Percentiles rank a stretch among this genome's conserved stretches.
Evolutionary conservation across 2,797 vertebrate species (phyloP).

Genomic region (Helarctos malayanus): DNA sequence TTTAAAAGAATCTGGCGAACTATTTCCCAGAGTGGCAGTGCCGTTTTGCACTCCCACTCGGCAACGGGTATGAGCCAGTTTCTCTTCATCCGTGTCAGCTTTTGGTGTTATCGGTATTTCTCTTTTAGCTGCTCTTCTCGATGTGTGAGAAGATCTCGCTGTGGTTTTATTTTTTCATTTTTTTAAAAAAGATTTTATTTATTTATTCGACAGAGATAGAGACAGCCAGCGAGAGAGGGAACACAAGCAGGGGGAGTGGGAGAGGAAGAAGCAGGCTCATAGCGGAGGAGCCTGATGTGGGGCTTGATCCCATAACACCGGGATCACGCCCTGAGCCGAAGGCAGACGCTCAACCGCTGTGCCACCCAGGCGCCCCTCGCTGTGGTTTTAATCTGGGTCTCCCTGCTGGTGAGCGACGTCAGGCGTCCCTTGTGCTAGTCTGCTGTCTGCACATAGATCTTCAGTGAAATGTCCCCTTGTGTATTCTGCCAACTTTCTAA

Average conservation of each 20-base stretch:
- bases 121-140: neutral
- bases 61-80: neutral
- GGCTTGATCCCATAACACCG: no score
- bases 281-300: no score
- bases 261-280: no score
- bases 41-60: neutral
- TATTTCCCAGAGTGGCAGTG: neutral
- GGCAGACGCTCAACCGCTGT: no score
- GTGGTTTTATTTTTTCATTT: neutral
- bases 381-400: neutral
- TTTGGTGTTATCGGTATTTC: neutral
- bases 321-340: no score
- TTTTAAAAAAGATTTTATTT: no score
- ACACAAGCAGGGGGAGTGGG: no score
- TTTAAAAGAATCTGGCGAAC: neutral
- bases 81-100: neutral
- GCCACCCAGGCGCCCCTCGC: neutral
- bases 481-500: neutral
- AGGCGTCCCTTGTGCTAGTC: neutral
- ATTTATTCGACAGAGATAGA: no score
- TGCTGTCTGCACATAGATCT: neutral
- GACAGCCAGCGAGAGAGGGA: no score
- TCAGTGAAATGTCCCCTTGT: neutral
- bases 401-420: accelerated
- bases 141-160: neutral